Evolutionary conservation across 2,888 invertebrate species (phyloP), one percentile per base, ranked within the genome.

Genomic region (Drosophila engyochracea): DNA sequence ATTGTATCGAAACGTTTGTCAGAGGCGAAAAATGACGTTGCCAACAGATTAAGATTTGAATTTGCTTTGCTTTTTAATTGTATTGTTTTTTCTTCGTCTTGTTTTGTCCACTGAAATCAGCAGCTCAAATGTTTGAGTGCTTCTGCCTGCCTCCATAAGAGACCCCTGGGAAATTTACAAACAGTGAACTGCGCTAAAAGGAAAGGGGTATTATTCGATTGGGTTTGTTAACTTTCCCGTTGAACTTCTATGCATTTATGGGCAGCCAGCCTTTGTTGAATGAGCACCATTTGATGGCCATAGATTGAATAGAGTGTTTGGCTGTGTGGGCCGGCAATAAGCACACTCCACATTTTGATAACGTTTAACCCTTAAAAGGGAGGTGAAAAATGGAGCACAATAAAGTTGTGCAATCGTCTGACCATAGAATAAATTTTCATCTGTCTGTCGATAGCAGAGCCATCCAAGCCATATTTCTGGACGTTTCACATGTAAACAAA

Each of bases 101-200:
- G 74, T 64, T 57, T 58, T 58, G 61, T 54, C 70, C 59, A 74
- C 64, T 70, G 61, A 55, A 88, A 85, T 85, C 89, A 85, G 83
- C 72, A 75, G 73, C 64, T 75, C 81, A 85, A 85, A 85, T 81
- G 76, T 85, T 89, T 85, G 85, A 77, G 68, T 14, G 30, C n/a
- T 3, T 28, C 0, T 57, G 19, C n/a, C 7, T 37, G n/a, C 47
- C 55, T 51, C 60, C 70, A 72, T 64, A 78, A 78, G 77, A 73
- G 76, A 73, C 85, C 86, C 89, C 64, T 71, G 85, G 85, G 85
- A 85, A 85, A 85, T 85, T 85, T 83, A 76, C 83, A 73, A 85
- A 78, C 85, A 83, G 76, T 81, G 83, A 83, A 79, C 58, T 61
- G 58, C 61, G 59, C 55, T 55, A 64, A 64, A 68, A 31, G 60